These are phyloP conservation scores for Drosophila aldrichi DNA, from an alignment of 2,888 invertebrate genomes.

Conservation along the genomic window DNA sequence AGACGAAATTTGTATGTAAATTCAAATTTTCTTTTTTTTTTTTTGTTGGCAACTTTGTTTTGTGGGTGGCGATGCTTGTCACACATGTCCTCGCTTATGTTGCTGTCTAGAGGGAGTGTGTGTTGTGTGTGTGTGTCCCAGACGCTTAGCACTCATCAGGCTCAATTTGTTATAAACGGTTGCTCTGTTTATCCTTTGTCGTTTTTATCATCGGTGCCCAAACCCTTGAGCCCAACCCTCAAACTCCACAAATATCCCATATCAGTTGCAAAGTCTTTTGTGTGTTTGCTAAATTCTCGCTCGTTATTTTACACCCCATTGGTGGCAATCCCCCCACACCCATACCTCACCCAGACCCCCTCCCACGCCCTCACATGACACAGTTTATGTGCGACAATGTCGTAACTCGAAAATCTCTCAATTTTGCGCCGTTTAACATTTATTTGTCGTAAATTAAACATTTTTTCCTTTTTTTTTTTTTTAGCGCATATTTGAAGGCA, in stretches of 20 bases:
- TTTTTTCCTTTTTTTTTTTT: constrained; percentile 35
- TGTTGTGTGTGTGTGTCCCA: constrained; percentile 28
- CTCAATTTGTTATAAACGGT: constrained; percentile 77
- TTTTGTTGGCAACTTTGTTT: constrained; percentile 28
- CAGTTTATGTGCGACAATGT: constrained; percentile 70
- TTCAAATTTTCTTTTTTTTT: constrained; percentile 42
- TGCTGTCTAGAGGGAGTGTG: constrained; percentile 40
- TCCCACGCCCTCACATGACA: constrained; percentile 47
- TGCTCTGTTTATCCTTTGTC: constrained; percentile 63
- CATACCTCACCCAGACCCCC: neutral
- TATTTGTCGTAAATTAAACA: constrained; percentile 79
- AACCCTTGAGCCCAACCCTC: constrained; percentile 20
- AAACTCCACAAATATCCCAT: constrained; percentile 50
- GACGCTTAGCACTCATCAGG: constrained; percentile 76
- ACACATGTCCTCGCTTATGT: constrained; percentile 68
- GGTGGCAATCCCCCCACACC: constrained; percentile 30
- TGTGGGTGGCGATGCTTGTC: constrained; percentile 57
- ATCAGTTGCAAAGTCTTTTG: constrained; percentile 74
- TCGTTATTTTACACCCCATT: constrained; percentile 79
- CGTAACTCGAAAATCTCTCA: constrained; percentile 76
- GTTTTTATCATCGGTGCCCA: constrained; percentile 55
- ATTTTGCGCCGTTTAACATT: constrained; percentile 76
- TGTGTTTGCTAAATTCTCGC: constrained; percentile 61
- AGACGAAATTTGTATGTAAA: constrained; percentile 79
- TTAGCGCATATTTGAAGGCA: constrained; percentile 50